Evolutionary conservation across 2,113 vertebrate species (phyloP).

Genomic region (Dasyprocta punctata): DNA sequence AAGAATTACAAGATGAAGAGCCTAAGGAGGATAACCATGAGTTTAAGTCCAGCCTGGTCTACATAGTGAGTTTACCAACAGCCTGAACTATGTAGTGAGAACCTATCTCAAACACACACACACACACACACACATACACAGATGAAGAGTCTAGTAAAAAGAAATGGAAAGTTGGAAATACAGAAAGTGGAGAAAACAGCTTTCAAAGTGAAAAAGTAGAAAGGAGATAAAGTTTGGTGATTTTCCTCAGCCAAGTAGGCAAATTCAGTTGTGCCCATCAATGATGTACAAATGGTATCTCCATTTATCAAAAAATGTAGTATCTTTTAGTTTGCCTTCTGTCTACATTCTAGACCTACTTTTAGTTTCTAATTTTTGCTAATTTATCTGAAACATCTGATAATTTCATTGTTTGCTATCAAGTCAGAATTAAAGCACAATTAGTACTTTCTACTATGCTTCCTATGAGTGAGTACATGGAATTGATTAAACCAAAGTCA

Average conservation of each 20-base stretch:
- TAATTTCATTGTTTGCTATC: constrained; percentile 33
- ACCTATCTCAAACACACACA: background rate
- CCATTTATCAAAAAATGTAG: background rate
- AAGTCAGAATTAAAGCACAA: background rate
- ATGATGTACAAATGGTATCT: background rate
- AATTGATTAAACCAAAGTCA: background rate
- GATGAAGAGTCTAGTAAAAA: background rate
- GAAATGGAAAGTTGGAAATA: background rate
- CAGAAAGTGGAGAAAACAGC: background rate
- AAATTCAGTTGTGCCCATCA: background rate
- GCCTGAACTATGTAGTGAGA: background rate
- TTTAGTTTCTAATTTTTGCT: background rate
- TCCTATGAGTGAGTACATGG: background rate
- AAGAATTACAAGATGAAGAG: background rate
- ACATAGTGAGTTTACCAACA: background rate
- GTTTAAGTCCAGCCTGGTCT: background rate
- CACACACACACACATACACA: background rate
- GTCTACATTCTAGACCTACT: background rate
- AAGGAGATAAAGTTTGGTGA: background rate
- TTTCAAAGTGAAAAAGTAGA: background rate
- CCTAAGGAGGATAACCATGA: background rate
- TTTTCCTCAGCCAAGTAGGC: background rate
- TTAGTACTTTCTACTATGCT: background rate
- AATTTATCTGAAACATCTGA: background rate
- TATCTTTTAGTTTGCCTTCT: background rate